phyloP scores from a whole-genome alignment of 2,113 vertebrate genomes.

The Myotis lucifugus region DNA sequence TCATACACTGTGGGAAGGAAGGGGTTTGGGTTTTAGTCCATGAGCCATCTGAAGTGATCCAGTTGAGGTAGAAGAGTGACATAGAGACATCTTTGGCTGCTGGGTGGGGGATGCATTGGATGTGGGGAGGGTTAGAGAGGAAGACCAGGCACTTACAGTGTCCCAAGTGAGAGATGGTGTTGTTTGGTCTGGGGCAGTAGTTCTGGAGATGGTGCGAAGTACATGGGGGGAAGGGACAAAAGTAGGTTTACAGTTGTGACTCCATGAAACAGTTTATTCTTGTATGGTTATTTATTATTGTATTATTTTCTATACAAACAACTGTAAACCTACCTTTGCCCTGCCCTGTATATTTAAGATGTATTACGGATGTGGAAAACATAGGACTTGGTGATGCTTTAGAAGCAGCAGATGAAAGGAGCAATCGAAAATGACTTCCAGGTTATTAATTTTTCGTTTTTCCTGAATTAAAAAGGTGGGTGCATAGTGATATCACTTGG shows the following conservation, averaged over 20 bases:
- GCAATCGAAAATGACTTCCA: neutral
- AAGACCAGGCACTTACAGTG: neutral
- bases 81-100: neutral
- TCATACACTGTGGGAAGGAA: neutral
- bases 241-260: neutral
- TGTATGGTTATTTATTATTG: neutral
- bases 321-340: neutral
- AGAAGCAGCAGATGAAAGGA: neutral
- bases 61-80: neutral
- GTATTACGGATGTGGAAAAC: neutral
- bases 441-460: neutral
- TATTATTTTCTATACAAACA: neutral
- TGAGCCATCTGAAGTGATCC: neutral
- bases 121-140: neutral
- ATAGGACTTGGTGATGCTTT: neutral
- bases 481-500: neutral
- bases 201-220: too few species aligned
- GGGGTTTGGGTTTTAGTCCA: neutral
- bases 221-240: neutral
- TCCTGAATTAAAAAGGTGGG: neutral
- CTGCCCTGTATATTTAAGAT: neutral
- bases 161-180: neutral
- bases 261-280: neutral
- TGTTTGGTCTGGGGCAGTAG: neutral
- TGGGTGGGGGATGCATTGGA: neutral